Conservation (phyloP, 2,113 vertebrate genomes). For the human (Homo sapiens) region DNA sequence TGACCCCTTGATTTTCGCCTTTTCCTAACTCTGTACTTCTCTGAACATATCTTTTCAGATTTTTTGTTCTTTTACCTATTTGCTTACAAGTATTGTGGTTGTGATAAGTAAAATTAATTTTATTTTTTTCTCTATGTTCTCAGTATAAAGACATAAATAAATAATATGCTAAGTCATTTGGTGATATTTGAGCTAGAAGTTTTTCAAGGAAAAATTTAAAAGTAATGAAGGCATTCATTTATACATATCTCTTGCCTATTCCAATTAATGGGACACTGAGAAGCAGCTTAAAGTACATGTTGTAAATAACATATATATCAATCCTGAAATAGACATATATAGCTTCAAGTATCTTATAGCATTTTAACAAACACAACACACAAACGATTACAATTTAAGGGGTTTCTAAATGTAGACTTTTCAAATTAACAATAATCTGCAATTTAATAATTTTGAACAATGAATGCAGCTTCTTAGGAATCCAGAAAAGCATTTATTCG, state of each 20-base stretch:
- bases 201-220: not conserved
- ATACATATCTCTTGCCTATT: not conserved
- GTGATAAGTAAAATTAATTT: not conserved
- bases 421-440: conserved; percentile 56
- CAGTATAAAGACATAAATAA: not conserved
- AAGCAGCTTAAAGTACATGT: not conserved
- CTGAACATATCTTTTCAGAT: not conserved
- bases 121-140: not conserved
- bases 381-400: conserved; percentile 56
- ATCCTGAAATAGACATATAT: not conserved
- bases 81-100: not conserved
- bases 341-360: not conserved
- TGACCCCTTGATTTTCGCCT: not conserved
- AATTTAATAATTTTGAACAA: conserved; percentile 64
- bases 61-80: not conserved
- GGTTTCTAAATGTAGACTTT: conserved; percentile 50
- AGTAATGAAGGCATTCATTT: not conserved
- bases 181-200: not conserved
- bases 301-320: not conserved
- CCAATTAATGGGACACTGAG: not conserved
- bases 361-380: conserved; percentile 47
- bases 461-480: conserved; percentile 71
- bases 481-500: conserved; percentile 79
- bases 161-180: not conserved
- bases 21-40: not conserved